These are phyloP conservation scores for Schrankia costaestrigalis DNA, from an alignment of 2,888 invertebrate genomes.

Conservation along the genomic window DNA sequence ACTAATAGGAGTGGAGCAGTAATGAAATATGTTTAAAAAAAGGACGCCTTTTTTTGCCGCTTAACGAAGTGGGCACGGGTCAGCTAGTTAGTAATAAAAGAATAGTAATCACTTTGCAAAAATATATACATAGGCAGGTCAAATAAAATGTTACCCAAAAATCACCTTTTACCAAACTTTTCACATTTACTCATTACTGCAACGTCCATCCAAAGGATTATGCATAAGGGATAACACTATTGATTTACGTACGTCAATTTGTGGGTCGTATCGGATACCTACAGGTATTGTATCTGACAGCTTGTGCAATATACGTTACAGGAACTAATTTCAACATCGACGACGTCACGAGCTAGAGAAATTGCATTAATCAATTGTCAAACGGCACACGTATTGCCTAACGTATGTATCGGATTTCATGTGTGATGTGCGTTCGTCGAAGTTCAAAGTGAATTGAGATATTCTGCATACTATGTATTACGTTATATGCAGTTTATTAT, in stretches of 20 bases:
- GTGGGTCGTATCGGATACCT: constrained; percentile 7
- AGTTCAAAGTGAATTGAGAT: constrained; percentile 46
- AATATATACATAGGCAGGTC: too few relatives aligned
- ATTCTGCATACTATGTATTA: constrained; percentile 24
- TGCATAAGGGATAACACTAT: constrained; percentile 19
- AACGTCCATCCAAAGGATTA: too few relatives aligned
- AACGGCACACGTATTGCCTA: constrained; percentile 48
- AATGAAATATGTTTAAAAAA: too few relatives aligned
- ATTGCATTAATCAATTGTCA: constrained; percentile 79
- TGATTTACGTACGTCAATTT: constrained; percentile 21
- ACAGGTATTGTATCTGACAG: constrained; percentile 20
- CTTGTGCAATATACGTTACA: constrained; percentile 32
- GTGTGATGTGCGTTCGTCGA: constrained; percentile 37
- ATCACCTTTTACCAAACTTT: too few relatives aligned
- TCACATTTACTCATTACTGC: too few relatives aligned
- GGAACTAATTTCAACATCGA: constrained; percentile 40
- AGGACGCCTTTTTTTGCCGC: too few relatives aligned
- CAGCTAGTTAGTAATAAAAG: too few relatives aligned
- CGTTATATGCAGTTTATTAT: too few relatives aligned
- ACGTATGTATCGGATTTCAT: constrained; percentile 45
- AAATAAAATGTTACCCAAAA: too few relatives aligned
- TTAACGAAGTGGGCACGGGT: too few relatives aligned
- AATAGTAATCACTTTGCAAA: too few relatives aligned
- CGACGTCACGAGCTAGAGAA: constrained; percentile 53
- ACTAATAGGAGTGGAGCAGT: too few relatives aligned